Base-by-base conservation (phyloP, 2,113 vertebrate species). In the Euleptes europaea region DNA sequence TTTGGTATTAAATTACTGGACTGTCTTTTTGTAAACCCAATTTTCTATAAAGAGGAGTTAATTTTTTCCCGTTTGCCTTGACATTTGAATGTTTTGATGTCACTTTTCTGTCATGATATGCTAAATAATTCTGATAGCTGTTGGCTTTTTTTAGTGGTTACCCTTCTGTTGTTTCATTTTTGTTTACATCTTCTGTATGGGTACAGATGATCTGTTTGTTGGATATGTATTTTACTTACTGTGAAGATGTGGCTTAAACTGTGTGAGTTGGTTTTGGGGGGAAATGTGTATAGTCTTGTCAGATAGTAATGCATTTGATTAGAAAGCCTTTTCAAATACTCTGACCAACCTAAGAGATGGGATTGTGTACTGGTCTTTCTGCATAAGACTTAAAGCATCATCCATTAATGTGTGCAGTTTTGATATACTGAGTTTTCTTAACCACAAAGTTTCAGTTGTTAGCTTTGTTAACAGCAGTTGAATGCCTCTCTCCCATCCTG, bases 361-460 rank as follows among this genome's bases (percentile, higher is more conserved):
- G n/a, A 26, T 23, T 80, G 23, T 0, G 7, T 87, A 69, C 19
- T 69, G 1, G 8, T 89, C 84, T 80, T 66, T 86, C 72, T 75
- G 38, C 82, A 28, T 14, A n/a, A 66, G n/a, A 65, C 7, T 21
- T 40, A n/a, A 40, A 57, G 47, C 17, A 78, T 67, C 28, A 49
- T 51, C 84, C n/a, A 10, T 74, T 7, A 66, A 35, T 35, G 42
- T 1, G 3, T 47, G 19, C 51, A 31, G 54, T 65, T 33, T 44
- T 71, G 47, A 35, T 82, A 19, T 80, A n/a, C 69, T 80, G 42
- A 40, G 35, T 26, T 80, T 85, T 47, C 40, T 77, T 72, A 71
- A 28, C 31, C 31, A n/a, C 9, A 77, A 26, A 54, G 54, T 76
- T 84, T 65, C 40, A 71, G 84, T 80, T 77, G 42, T 74, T 89